These are phyloP conservation scores for Fundulus diaphanus DNA, from an alignment of 2,797 vertebrate species.

Conservation along the genomic window DNA sequence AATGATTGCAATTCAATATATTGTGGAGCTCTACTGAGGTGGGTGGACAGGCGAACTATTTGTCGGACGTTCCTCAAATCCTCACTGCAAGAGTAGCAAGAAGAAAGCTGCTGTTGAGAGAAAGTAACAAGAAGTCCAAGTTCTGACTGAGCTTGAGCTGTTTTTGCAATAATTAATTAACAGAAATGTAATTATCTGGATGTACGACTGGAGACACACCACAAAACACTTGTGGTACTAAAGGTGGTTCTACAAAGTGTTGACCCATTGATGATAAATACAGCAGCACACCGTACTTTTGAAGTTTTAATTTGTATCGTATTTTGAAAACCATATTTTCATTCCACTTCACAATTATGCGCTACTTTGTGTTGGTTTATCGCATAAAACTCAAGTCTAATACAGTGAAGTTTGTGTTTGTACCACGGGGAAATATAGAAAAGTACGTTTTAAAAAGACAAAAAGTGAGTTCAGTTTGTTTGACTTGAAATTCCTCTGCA, in stretches of 20 bases:
- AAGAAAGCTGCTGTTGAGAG: no score
- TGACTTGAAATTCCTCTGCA: slow-evolving; percentile 48
- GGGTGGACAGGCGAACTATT: no score
- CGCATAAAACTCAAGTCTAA: background rate
- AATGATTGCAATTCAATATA: no score
- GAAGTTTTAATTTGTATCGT: background rate
- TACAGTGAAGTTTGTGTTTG: background rate
- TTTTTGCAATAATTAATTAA: background rate
- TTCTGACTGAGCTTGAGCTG: background rate
- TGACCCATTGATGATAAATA: background rate
- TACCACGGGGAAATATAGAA: background rate
- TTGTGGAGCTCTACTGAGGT: no score
- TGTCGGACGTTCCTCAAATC: no score
- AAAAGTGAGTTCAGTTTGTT: slow-evolving; percentile 21
- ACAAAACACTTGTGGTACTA: background rate
- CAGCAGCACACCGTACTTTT: background rate
- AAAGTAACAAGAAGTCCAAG: no score
- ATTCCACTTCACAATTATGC: background rate
- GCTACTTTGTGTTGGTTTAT: background rate
- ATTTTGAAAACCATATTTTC: background rate
- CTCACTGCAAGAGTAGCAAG: no score
- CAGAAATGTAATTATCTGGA: background rate
- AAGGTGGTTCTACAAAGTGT: background rate
- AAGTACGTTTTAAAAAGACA: background rate
- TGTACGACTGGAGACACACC: background rate